These are phyloP conservation scores for Heliopora coerulea DNA, from an alignment of 92 coral and sea anemone species.

Conservation along the genomic window DNA sequence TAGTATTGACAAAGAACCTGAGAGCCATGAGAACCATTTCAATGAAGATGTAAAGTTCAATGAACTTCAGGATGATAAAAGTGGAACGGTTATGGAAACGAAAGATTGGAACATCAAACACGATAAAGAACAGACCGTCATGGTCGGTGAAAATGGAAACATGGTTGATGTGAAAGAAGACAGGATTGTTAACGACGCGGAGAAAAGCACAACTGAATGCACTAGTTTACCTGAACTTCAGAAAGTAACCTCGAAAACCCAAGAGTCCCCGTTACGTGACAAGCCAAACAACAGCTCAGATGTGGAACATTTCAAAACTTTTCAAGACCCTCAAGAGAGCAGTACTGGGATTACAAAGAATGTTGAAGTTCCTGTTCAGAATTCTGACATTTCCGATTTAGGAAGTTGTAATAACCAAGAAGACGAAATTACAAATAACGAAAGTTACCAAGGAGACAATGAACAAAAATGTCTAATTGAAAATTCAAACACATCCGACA, in stretches of 20 bases:
- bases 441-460: neutral
- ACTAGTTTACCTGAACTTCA: neutral
- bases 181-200: neutral
- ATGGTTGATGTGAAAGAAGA: neutral
- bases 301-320: neutral
- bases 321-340: neutral
- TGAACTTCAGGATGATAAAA: neutral
- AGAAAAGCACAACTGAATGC: neutral
- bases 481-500: no score
- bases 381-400: neutral
- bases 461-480: neutral
- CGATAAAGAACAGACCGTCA: neutral
- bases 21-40: no score
- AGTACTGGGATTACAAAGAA: neutral
- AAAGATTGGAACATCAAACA: neutral
- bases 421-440: neutral
- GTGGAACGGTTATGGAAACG: neutral
- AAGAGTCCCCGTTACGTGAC: neutral
- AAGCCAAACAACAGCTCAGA: neutral
- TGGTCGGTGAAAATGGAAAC: neutral
- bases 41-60: neutral
- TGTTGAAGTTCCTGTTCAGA: neutral
- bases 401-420: neutral
- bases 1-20: neutral
- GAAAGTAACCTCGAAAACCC: neutral